A percentile compares a stretch with the other conserved stretches of the same genome.
phyloP scores from a whole-genome alignment of 1,140 invertebrate genomes.

The Pseudomyrmex pallidus region DNA sequence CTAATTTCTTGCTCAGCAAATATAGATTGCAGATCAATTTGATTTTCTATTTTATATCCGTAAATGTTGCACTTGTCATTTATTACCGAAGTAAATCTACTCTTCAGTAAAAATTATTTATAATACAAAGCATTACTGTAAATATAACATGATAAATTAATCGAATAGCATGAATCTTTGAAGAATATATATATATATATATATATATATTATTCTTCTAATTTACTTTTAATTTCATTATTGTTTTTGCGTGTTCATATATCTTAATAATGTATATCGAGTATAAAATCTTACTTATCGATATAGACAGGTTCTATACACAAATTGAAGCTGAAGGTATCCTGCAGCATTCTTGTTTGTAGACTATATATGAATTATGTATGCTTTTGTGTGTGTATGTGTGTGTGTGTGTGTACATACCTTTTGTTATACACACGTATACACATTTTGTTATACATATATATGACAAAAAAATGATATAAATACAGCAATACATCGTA shows the following conservation, averaged over 20 bases:
- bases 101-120: constrained; percentile 29
- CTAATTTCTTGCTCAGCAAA: constrained; percentile 1
- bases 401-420: too few relatives aligned
- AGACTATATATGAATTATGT: constrained; percentile 74
- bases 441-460: too few relatives aligned
- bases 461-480: constrained; percentile 76
- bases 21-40: constrained; percentile 53
- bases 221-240: constrained; percentile 51
- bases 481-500: constrained; percentile 66
- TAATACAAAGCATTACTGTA: constrained; percentile 47
- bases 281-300: constrained; percentile 74
- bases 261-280: constrained; percentile 63
- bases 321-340: constrained; percentile 63
- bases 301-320: constrained; percentile 75
- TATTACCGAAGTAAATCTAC: constrained; percentile 5
- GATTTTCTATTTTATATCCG: constrained; percentile 52
- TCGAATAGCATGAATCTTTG: constrained; percentile 26
- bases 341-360: constrained; percentile 37
- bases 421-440: too few relatives aligned
- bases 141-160: constrained; percentile 56
- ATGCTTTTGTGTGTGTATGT: constrained; percentile 52
- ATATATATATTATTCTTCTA: constrained; percentile 2
- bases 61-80: constrained; percentile 45
- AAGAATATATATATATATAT: neutral
- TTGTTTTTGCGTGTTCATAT: constrained; percentile 51